Base-by-base conservation (phyloP, 2,888 invertebrate species). In the Phlogophora meticulosa region DNA sequence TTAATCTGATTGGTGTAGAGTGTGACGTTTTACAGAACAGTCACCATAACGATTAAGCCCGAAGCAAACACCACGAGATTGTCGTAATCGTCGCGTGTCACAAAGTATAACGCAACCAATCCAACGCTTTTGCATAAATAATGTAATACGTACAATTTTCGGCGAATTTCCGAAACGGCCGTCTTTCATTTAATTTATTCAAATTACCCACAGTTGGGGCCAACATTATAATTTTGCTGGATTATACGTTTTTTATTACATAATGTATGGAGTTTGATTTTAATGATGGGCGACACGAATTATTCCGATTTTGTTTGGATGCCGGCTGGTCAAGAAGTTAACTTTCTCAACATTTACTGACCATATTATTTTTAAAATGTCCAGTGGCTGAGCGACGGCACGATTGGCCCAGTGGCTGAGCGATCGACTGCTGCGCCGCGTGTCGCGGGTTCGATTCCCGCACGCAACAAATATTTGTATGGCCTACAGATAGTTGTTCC, bases 191-290 rank as follows among this genome's bases (percentile, higher is more conserved):
- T 87, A 85, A 87, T 87, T 76, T 87, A 87, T 87, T 85, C 85
- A 87, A 87, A 87, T 85, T 83, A 83, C 78, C 53, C 66, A 58
- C 73, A 43, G 83, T 83, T 80, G 75, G 65, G 74, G 56, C 65
- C 75, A 63, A 79, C 83, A 84, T 83, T 80, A 82, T 87, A 85
- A 86, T 87, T 86, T 86, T 64, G 76, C 76, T 68, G 78, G 80
- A 84, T 84, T 82, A 82, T 78, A 78, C 65, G 57, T 66, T 75
- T 75, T 82, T 76, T 82, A 71, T 82, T 71, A 70, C 78, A 73
- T 75, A 68, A 73, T 82, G 82, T 78, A 78, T 76, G 58, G 69
- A 76, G 76, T 80, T 75, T 72, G 71, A 71, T 74, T 78, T 76
- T 82, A 80, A 82, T 82, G 82, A 76, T 70, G 55, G 53, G 53